Evolutionary conservation across 2,797 vertebrate genomes (phyloP).

Genomic region (Fundulus diaphanus): DNA sequence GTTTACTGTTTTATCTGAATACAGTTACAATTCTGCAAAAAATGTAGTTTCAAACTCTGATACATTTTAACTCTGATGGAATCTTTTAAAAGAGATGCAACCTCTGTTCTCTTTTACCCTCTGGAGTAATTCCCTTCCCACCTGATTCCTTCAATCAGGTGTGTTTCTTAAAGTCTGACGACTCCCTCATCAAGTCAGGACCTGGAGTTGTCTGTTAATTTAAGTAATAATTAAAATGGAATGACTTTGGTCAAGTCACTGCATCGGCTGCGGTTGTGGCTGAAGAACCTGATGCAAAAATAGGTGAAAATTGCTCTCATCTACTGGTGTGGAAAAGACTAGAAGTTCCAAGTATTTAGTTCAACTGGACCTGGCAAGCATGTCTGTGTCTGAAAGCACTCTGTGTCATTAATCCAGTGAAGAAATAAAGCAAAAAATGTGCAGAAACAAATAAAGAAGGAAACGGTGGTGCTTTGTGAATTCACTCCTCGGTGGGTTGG

Average conservation of each 20-base stretch:
- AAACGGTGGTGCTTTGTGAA: not conserved
- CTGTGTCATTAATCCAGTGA: not conserved
- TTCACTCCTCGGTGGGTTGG: not conserved
- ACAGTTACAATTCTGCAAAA: not conserved
- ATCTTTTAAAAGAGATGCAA: not conserved
- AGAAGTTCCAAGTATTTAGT: too few species aligned
- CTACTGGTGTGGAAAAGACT: too few species aligned
- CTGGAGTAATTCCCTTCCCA: not conserved
- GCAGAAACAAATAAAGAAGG: not conserved
- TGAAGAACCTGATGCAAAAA: too few species aligned
- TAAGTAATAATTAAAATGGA: not conserved
- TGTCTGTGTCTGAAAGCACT: not conserved
- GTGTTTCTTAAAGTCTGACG: not conserved
- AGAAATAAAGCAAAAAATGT: not conserved
- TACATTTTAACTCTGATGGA: not conserved
- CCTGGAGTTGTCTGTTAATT: not conserved
- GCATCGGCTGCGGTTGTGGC: not conserved
- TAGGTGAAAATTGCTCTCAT: too few species aligned
- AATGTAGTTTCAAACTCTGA: not conserved
- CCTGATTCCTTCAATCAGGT: not conserved
- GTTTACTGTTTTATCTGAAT: too few species aligned
- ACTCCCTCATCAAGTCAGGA: not conserved
- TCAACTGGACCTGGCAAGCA: too few species aligned
- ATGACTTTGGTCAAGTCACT: not conserved
- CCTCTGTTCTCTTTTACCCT: not conserved